These are phyloP conservation scores for Nothura maculosa DNA, from an alignment of 2,797 vertebrate species.

Conservation along the genomic window DNA sequence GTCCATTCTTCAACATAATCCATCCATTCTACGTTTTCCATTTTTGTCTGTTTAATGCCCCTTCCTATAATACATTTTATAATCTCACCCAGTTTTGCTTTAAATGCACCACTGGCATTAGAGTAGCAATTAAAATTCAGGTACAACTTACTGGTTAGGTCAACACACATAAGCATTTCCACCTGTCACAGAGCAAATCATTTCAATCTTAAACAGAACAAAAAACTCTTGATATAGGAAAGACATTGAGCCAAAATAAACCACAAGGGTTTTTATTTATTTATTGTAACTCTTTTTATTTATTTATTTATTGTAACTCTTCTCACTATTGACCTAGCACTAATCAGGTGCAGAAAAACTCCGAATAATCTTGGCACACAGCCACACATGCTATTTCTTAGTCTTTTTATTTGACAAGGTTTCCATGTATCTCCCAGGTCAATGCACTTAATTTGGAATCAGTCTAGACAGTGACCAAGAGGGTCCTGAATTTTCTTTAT, in stretches of 20 bases:
- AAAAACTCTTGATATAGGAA: constrained; percentile 12
- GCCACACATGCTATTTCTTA: not conserved
- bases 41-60: not conserved
- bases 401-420: not conserved
- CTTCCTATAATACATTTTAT: not conserved
- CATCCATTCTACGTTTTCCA: not conserved
- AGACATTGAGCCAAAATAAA: constrained; percentile 12
- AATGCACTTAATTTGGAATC: not conserved
- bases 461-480: not conserved
- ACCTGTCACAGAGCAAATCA: constrained; percentile 24
- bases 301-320: not conserved
- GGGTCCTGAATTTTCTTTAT: not conserved
- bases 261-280: not conserved
- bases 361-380: not conserved
- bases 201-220: constrained; percentile 11
- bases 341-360: not conserved
- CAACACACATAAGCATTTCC: constrained; percentile 49
- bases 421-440: not conserved
- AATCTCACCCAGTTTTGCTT: not conserved
- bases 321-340: not conserved
- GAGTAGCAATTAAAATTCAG: constrained; percentile 32
- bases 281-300: not conserved
- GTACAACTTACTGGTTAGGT: constrained; percentile 2
- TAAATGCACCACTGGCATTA: not conserved
- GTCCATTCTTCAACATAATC: not conserved